Percentiles rank a stretch among this genome's conserved stretches.
These are phyloP conservation scores for Triplophysa siluroides DNA, from an alignment of 2,113 vertebrate species.

Conservation along the genomic window DNA sequence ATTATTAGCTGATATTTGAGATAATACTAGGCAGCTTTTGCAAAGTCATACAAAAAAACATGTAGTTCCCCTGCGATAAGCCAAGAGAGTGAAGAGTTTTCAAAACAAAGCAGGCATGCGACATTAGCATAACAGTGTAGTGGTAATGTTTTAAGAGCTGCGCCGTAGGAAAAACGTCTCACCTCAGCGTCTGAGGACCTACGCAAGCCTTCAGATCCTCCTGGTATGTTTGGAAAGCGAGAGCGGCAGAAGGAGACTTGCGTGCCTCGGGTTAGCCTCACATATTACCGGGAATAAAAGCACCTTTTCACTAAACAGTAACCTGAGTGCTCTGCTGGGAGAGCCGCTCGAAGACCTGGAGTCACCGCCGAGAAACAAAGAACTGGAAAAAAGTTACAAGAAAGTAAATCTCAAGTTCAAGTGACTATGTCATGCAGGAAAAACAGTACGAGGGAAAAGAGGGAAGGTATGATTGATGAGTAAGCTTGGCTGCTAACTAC, in stretches of 20 bases:
- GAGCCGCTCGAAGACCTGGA: slow-evolving; percentile 50
- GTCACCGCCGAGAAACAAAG: slow-evolving; percentile 38
- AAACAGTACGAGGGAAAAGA: slow-evolving; percentile 4
- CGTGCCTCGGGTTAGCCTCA: slow-evolving; percentile 51
- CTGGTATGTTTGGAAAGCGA: slow-evolving; percentile 47
- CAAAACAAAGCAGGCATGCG: slow-evolving; percentile 51
- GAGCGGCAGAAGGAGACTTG: slow-evolving; percentile 33
- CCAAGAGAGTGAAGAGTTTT: slow-evolving; percentile 15
- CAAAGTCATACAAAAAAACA: not conserved
- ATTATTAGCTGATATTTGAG: not conserved
- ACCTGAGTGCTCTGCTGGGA: slow-evolving; percentile 61
- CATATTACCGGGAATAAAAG: slow-evolving; percentile 59
- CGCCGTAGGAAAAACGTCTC: slow-evolving; percentile 49
- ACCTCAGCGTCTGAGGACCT: slow-evolving; percentile 41
- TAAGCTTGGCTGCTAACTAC: slow-evolving; percentile 5
- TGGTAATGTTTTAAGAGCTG: slow-evolving; percentile 52
- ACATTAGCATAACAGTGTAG: slow-evolving; percentile 40
- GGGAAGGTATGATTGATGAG: slow-evolving; percentile 24
- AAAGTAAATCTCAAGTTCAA: slow-evolving; percentile 43
- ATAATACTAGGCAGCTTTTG: not conserved
- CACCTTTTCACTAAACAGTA: slow-evolving; percentile 62
- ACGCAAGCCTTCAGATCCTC: slow-evolving; percentile 39
- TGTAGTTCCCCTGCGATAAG: slow-evolving; percentile 4
- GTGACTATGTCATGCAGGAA: slow-evolving; percentile 7
- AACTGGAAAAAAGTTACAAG: slow-evolving; percentile 12